Evolutionary conservation across 1,140 invertebrate genomes (phyloP), one percentile per base, ranked within the genome.

Genomic region (Papilio dardanus): DNA sequence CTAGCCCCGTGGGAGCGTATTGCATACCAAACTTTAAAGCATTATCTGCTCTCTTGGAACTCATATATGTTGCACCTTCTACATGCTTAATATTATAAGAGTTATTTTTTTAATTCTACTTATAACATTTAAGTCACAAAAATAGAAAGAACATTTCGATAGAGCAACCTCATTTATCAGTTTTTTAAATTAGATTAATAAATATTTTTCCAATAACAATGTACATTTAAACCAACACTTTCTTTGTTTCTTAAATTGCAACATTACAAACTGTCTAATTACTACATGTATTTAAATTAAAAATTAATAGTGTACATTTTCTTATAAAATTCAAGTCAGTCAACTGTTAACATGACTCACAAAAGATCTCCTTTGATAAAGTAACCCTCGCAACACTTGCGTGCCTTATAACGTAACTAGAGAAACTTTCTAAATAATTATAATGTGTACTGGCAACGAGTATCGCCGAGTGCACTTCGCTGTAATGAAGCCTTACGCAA

Each of bases 361-460:
- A 80, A 79, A 78, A 79, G 81, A 82, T 76, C 79, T 78, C 81
- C n/a, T 86, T 86, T 85, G 82, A 86, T 46, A 79, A n/a, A 28
- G 21, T 35, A 77, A 75, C 82, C 80, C 81, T 79, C 81, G 74
- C 68, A 54, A 54, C 50, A 58, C 10, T 14, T 24, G 24, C 54
- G 46, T 24, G 54, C 10, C 24, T 58, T 58, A 19, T 28, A 28
- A 58, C 54, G 28, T 79, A 86, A 86, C 87, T 84, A 86, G 84
- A 86, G 85, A 87, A 89, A 87, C 83, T 89, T 89, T 87, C 77
- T 79, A 83, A 89, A 89, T 89, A 89, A 90, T 90, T 88, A 89
- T 85, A 86, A 89, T 88, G 86, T 83, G 84, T 84, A 82, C 77
- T 79, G 80, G 74, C 65, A 74, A 77, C 69, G 83, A 81, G 83